Percentiles rank a stretch among this genome's conserved stretches.
phyloP scores from a whole-genome alignment of 2,888 invertebrate species.

The Desoria tigrina region DNA sequence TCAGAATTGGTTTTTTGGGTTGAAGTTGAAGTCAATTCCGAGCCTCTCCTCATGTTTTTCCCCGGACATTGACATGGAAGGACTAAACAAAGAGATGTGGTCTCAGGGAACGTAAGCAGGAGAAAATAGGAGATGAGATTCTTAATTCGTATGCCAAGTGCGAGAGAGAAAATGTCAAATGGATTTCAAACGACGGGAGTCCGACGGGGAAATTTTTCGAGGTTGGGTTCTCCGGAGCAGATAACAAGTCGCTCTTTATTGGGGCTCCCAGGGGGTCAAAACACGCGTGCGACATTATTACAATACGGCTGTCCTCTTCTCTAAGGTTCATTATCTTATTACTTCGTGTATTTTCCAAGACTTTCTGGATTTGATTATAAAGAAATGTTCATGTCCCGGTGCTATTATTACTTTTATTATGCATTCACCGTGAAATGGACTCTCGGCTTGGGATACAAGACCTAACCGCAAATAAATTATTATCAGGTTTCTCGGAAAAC shows the following conservation, averaged over 20 bases:
- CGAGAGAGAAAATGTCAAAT: constrained; percentile 52
- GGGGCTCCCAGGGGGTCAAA: constrained; percentile 44
- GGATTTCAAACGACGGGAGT: constrained; percentile 52
- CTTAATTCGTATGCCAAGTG: constrained; percentile 51
- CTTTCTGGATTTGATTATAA: too few relatives aligned
- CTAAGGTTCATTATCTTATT: background rate
- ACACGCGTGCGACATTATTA: constrained; percentile 53
- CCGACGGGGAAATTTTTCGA: constrained; percentile 50
- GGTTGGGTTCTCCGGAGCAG: constrained; percentile 45
- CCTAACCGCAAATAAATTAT: too few relatives aligned
- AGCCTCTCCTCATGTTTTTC: too few relatives aligned
- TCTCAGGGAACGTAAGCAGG: background rate
- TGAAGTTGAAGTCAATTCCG: background rate
- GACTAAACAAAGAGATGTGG: constrained; percentile 8
- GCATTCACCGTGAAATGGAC: too few relatives aligned
- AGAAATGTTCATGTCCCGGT: too few relatives aligned
- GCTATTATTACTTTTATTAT: too few relatives aligned
- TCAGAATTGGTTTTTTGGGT: constrained; percentile 16
- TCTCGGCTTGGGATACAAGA: too few relatives aligned
- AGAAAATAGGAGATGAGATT: constrained; percentile 10
- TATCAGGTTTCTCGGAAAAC: too few relatives aligned
- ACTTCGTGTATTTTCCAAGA: background rate
- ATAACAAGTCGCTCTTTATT: constrained; percentile 50
- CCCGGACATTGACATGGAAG: too few relatives aligned
- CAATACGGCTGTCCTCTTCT: constrained; percentile 35